Base-by-base conservation (phyloP, 2,888 invertebrate species). In the Alcis repandata region DNA sequence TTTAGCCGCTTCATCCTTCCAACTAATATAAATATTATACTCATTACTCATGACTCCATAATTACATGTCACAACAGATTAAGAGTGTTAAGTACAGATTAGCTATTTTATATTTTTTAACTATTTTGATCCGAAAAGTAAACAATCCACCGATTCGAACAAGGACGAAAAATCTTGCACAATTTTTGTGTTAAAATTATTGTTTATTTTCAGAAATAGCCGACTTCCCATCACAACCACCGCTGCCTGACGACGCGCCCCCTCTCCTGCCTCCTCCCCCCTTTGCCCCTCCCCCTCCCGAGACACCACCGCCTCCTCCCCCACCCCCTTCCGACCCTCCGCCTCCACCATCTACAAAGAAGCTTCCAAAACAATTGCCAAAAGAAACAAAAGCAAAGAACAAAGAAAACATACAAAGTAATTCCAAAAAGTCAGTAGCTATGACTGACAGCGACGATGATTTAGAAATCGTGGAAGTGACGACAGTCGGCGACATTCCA, bases 181-280 rank as follows among this genome's bases (percentile, higher is more conserved):
- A n/a, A n/a, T n/a, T n/a, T n/a, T n/a, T n/a, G n/a, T n/a, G n/a
- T n/a, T n/a, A n/a, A n/a, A n/a, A n/a, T n/a, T n/a, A n/a, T n/a
- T n/a, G n/a, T n/a, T n/a, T n/a, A n/a, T 53, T 77, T 79, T 13
- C 83, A 92, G 92, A 92, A 76, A 69, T 72, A 22, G 75, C 82
- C 33, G 88, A 79, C 27, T 93, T 93, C 65, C 90, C 92, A 1
- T 90, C 89, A 1, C 86, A 90, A 4, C 93, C 93, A 0, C 92
- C 93, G 0, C 78, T 93, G 3, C 93, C 93, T 0, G 93, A 92
- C 67, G 90, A 94, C 33, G 90, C 87, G 4, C 90, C 90, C 1
- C 87, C 87, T 0, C 86, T 85, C 0, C 81, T 85, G 1, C 83
- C 85, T 0, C 85, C 83, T 0, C 87, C 85, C 0, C 71, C 84